phyloP scores from a whole-genome alignment of 2,888 invertebrate genomes.

The Zeuzera pyrina region DNA sequence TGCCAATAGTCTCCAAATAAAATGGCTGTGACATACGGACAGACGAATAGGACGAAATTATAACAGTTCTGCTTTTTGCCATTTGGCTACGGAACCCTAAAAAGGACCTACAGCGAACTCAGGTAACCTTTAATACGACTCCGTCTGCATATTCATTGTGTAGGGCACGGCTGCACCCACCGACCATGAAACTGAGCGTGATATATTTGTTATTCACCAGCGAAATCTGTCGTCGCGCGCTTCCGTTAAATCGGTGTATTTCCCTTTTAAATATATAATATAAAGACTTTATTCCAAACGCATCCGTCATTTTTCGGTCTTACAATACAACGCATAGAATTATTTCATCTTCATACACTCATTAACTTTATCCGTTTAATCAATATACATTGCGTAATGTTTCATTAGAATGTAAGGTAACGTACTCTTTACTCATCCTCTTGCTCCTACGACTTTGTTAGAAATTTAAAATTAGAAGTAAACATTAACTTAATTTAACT shows the following conservation, averaged over 20 bases:
- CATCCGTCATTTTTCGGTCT: conserved; percentile 39
- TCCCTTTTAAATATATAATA: conserved; percentile 52
- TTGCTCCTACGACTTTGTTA: no score
- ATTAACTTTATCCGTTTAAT: conserved; percentile 29
- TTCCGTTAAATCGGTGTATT: conserved; percentile 46
- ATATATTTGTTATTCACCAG: conserved; percentile 48
- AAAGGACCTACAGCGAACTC: no score
- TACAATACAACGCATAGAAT: conserved; percentile 29
- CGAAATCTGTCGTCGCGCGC: conserved; percentile 48
- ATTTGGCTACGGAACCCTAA: no score
- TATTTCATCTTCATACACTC: conserved; percentile 36
- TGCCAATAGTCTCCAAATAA: no score
- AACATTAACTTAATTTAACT: no score
- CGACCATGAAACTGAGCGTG: conserved; percentile 46
- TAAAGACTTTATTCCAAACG: conserved; percentile 41
- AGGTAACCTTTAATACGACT: conserved; percentile 46
- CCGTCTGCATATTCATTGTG: conserved; percentile 27
- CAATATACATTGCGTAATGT: no score
- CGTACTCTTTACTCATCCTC: no score
- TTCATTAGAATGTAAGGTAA: no score
- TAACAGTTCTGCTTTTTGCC: no score
- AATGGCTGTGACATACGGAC: no score
- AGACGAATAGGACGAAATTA: no score
- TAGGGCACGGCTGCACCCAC: conserved; percentile 24
- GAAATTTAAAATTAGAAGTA: neutral